phyloP scores from a whole-genome alignment of 2,113 vertebrate genomes.

The Sylvietta virens region DNA sequence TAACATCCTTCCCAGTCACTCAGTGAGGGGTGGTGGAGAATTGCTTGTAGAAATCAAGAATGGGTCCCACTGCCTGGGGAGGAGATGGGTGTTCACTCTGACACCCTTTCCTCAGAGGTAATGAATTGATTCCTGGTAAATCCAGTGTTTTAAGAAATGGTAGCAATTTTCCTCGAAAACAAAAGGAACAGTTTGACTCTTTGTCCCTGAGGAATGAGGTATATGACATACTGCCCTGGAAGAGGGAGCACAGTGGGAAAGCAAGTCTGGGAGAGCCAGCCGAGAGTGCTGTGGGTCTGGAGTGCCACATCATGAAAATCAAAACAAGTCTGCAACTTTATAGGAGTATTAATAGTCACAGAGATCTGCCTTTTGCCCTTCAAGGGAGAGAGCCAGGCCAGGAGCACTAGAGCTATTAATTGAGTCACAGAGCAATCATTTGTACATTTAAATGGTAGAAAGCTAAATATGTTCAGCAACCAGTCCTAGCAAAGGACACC shows the following conservation, averaged over 20 bases:
- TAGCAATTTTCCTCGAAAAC: not conserved
- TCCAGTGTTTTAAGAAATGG: not conserved
- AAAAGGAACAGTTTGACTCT: not conserved
- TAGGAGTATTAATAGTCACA: not conserved
- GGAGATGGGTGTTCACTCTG: not conserved
- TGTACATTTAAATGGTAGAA: constrained; percentile 11
- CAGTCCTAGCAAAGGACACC: not conserved
- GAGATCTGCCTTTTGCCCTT: constrained; percentile 17
- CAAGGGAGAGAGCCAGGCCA: not conserved
- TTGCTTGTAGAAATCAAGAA: not conserved
- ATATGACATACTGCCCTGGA: not conserved
- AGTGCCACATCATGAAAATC: not conserved
- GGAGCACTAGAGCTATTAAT: constrained; percentile 3
- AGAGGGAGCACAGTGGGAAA: not conserved
- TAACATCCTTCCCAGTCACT: not conserved
- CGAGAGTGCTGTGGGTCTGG: not conserved
- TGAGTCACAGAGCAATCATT: not conserved
- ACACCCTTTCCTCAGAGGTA: not conserved
- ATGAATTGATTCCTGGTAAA: not conserved
- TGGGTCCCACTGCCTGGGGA: not conserved
- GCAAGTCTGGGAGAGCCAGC: not conserved
- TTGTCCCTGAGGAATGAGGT: not conserved
- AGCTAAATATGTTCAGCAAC: not conserved
- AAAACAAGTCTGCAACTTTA: not conserved
- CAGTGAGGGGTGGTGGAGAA: fast-evolving